Conservation (phyloP, 2,113 vertebrate species). For the Eublepharis macularius region DNA sequence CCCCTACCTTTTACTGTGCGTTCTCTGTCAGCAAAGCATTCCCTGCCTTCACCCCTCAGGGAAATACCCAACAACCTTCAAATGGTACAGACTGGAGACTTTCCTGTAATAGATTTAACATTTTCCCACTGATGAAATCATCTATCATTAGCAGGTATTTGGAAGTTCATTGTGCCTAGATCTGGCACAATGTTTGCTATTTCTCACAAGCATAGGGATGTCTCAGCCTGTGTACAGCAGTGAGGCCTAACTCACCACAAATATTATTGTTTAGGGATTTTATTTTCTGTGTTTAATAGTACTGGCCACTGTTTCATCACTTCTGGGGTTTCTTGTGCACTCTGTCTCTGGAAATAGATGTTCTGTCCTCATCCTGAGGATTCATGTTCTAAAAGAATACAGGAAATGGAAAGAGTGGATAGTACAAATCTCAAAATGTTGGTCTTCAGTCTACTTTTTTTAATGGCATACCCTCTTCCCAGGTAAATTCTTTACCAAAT, state of each 20-base stretch:
- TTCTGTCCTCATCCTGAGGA: background rate
- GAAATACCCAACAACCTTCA: background rate
- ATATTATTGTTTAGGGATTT: background rate
- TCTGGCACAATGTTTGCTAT: background rate
- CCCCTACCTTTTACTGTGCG: too few species aligned
- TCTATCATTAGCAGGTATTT: background rate
- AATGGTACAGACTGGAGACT: accelerated
- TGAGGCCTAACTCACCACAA: background rate
- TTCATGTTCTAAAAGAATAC: background rate
- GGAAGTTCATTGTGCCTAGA: background rate
- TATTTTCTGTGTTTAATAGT: background rate
- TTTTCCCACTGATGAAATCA: background rate
- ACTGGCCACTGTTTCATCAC: background rate
- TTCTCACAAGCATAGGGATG: background rate
- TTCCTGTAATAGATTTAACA: conserved; percentile 3
- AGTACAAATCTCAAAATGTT: background rate
- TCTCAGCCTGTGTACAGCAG: background rate
- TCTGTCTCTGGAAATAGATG: background rate
- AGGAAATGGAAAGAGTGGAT: background rate
- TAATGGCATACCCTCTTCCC: background rate
- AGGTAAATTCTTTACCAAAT: background rate
- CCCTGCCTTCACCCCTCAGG: background rate
- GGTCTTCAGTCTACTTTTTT: background rate
- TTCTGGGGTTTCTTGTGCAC: background rate
- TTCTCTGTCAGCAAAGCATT: too few species aligned